Percentiles rank a stretch among this genome's conserved stretches.
Evolutionary conservation across 2,888 invertebrate genomes (phyloP).

Genomic region (Folsomia candida): DNA sequence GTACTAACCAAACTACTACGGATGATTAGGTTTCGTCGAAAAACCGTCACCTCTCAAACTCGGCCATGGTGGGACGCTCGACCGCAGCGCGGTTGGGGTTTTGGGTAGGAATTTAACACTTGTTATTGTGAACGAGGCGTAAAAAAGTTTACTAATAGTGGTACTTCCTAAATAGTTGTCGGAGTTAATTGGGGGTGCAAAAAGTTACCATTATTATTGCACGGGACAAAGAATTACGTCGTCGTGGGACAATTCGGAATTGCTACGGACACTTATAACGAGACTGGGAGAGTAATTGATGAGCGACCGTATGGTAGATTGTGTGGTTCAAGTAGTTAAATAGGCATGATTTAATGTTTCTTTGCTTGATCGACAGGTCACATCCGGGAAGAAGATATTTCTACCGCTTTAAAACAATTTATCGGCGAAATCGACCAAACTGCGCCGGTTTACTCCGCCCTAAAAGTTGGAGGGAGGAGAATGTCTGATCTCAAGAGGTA

Average conservation of each 20-base stretch:
- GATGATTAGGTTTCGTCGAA: neutral
- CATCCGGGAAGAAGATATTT: slow-evolving; percentile 44
- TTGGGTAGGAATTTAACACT: slow-evolving; percentile 39
- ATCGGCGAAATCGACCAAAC: slow-evolving; percentile 50
- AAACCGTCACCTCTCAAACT: slow-evolving; percentile 43
- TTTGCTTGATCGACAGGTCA: slow-evolving; percentile 43
- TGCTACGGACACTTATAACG: slow-evolving; percentile 50
- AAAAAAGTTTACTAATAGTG: neutral
- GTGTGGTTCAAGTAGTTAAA: neutral
- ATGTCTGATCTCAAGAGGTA: slow-evolving; percentile 50
- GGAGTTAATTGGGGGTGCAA: slow-evolving; percentile 51
- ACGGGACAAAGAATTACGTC: slow-evolving; percentile 51
- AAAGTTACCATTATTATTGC: slow-evolving; percentile 47
- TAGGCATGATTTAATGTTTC: neutral
- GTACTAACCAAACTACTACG: too few relatives aligned
- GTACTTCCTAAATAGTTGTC: slow-evolving; percentile 42
- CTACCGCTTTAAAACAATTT: slow-evolving; percentile 41
- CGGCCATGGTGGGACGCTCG: slow-evolving; percentile 52
- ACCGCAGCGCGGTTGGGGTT: slow-evolving; percentile 51
- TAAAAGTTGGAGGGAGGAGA: slow-evolving; percentile 47
- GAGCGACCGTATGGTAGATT: slow-evolving; percentile 50
- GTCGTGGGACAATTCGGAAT: slow-evolving; percentile 50
- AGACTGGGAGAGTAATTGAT: slow-evolving; percentile 47
- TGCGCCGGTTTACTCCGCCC: slow-evolving; percentile 50
- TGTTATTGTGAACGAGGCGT: neutral